Evolutionary conservation across 2,888 invertebrate species (phyloP).

Genomic region (Mesodorylaimus sp.): DNA sequence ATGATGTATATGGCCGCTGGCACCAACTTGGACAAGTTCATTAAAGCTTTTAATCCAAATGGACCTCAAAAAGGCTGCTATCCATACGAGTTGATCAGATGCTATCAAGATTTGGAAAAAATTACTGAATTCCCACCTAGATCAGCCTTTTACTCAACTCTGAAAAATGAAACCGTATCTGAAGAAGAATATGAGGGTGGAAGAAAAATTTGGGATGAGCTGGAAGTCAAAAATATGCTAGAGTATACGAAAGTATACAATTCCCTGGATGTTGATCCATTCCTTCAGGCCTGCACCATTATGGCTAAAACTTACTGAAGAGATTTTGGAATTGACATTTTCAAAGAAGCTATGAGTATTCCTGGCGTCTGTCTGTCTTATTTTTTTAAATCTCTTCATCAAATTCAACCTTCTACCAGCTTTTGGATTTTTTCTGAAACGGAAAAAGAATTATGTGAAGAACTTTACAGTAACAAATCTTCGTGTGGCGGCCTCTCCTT

Average conservation of each 20-base stretch:
- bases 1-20: no score
- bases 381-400: neutral
- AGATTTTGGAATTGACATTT: neutral
- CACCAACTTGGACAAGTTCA: no score
- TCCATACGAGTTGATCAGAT: no score
- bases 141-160: neutral
- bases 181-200: neutral
- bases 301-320: neutral
- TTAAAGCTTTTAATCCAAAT: no score
- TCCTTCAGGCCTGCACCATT: neutral
- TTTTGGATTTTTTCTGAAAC: neutral
- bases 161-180: neutral
- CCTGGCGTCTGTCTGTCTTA: neutral
- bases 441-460: no score
- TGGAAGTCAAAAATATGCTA: neutral
- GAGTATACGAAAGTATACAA: neutral
- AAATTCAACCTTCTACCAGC: neutral
- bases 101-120: no score
- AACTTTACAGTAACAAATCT: no score
- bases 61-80: no score
- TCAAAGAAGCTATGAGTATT: neutral
- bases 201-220: neutral
- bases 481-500: no score
- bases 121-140: neutral
- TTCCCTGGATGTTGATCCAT: neutral